Base-by-base conservation (phyloP, 1,140 invertebrate genomes). In the Varroa destructor region DNA sequence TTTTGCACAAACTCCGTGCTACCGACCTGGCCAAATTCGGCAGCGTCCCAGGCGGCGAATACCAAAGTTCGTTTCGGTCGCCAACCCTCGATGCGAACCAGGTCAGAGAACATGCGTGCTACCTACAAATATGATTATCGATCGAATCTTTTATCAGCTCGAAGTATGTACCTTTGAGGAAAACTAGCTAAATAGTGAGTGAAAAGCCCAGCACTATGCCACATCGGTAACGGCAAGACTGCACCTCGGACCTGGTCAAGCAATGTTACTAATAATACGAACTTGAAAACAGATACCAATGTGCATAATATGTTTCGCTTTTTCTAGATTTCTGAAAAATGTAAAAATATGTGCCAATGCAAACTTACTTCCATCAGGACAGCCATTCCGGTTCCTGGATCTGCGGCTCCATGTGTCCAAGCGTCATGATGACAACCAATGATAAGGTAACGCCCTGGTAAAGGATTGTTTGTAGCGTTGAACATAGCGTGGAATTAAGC, bases 1-100 rank as follows among this genome's bases (percentile, higher is more conserved):
- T 67, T 67, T 55, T 78, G 75, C n/a, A 74, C 71, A 75, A 77
- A 78, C 71, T 78, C 78, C 3, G 64, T 72, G 42, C 77, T 76
- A 43, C 77, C 77, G 14, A 77, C 72, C 10, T 77, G 64, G 1
- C 76, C 76, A 72, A 75, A 78, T 72, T 78, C 77, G 40, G 75
- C 77, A 1, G 77, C 75, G 3, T 75, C 77, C 77, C 77, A 78
- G 40, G 73, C 73, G 58, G 79, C 80, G 74, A 84, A 83, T 42
- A 83, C 76, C 14, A 83, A 76, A 0, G 81, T 79, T 56, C 82
- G 73, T 25, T 78, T 74, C 8, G 82, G 82, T 70, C 77, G 73
- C 81, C 81, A 83, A 6, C 76, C 76, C 42, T 72, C 58, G 42
- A 51, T 73, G 14, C 61, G 43, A 6, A 71, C 46, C 10, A 46